Evolutionary conservation across 2,888 invertebrate species (phyloP), one percentile per base, ranked within the genome.

Genomic region (Lamellibrachia columna): DNA sequence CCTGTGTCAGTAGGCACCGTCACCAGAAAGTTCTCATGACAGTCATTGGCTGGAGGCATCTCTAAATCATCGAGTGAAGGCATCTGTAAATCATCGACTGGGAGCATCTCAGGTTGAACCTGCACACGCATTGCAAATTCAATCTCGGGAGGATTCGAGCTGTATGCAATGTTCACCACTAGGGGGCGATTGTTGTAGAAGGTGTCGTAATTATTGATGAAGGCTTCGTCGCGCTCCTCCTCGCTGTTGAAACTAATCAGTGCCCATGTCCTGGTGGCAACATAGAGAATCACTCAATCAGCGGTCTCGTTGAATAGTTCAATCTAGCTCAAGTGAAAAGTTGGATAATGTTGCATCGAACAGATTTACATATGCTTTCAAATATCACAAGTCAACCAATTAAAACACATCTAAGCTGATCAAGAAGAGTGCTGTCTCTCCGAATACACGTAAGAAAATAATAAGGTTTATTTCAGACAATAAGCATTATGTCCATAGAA

Each of bases 81-180:
- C 15, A 40, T 40, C 40, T 40, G 55, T 58, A 7, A 15, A 58
- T 11, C 8, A 58, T 58, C 58, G 58, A 11, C 58, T 58, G 58
- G 2, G 8, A 15, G 8, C 15, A 40, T 40, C 40, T 40, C 40
- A 40, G 75, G 75, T 15, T 75, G 22, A 22, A 75, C 22, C n/a
- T 75, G 22, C n/a, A 75, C 22, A n/a, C 75, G 75, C 75, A 75
- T 22, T n/a, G 75, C 75, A 15, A 15, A 75, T 75, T 75, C 75
- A 6, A 22, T 15, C 75, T 75, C 75, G 22, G 75, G 75, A 22
- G 75, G 15, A 6, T 75, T 15, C 22, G 75, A 75, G 22, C 75
- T 75, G 75, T 75, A 75, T 75, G 75, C 75, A 75, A 75, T 75
- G 22, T 75, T 75, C 22, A 75, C 75, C 75, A 75, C 75, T n/a